Evolutionary conservation across 35 echinoderm and acorn worm species (phyloP).

Genomic region (Apostichopus parvimensis): DNA sequence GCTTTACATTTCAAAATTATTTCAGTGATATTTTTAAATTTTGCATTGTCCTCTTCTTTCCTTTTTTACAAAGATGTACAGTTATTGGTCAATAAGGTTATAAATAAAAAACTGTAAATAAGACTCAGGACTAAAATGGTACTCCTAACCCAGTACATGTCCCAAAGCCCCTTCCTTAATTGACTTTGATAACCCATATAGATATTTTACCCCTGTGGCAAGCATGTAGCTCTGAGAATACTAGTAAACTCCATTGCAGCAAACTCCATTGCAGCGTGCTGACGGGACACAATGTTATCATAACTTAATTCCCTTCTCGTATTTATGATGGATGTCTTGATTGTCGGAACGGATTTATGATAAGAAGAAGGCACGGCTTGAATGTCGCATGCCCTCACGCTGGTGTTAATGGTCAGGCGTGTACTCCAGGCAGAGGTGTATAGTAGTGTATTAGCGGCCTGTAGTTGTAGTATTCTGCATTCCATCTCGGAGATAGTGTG

Average conservation of each 20-base stretch:
- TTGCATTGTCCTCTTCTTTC: too few species aligned
- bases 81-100: too few species aligned
- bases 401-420: slow-evolving; percentile 3
- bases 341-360: slow-evolving; percentile 34
- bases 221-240: neutral
- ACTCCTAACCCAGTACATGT: too few species aligned
- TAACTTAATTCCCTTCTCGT: slow-evolving; percentile 25
- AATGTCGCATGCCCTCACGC: slow-evolving; percentile 26
- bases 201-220: neutral
- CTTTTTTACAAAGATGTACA: too few species aligned
- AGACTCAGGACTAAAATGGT: too few species aligned
- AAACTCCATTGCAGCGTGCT: neutral
- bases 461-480: neutral
- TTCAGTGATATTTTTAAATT: too few species aligned
- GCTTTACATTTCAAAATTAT: too few species aligned
- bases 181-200: too few species aligned
- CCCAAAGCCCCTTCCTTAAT: too few species aligned
- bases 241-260: neutral
- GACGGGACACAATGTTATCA: slow-evolving; percentile 22
- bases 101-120: too few species aligned
- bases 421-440: slow-evolving; percentile 2
- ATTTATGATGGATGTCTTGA: slow-evolving; percentile 47
- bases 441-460: neutral
- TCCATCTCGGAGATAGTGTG: slow-evolving; percentile 21
- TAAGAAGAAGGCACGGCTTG: neutral